phyloP scores from a whole-genome alignment of 2,888 invertebrate genomes.

The Zhuqinia jingwanae region DNA sequence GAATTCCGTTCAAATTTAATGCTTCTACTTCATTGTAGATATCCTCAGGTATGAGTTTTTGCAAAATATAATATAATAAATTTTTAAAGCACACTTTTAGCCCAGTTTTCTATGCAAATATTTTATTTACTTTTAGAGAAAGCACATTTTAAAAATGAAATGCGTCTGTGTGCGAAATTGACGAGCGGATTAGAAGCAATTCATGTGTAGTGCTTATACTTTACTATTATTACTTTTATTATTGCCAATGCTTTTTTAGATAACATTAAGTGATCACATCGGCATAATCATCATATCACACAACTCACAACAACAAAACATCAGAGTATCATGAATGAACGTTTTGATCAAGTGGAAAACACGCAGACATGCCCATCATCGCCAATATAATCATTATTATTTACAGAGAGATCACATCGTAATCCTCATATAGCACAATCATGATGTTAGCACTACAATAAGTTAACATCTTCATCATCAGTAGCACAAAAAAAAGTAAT shows the following conservation, averaged over 20 bases:
- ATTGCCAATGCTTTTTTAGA: constrained; percentile 13
- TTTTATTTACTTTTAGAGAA: too few relatives aligned
- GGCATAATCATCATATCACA: too few relatives aligned
- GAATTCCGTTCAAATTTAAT: constrained; percentile 76
- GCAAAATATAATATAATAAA: neutral
- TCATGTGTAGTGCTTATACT: too few relatives aligned
- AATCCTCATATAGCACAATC: constrained; percentile 17
- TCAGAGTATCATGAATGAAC: constrained; percentile 22
- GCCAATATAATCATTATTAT: neutral
- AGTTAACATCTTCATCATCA: constrained; percentile 17
- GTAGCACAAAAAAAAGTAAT: constrained; percentile 35
- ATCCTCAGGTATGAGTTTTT: constrained; percentile 72
- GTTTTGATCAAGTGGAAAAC: constrained; percentile 19
- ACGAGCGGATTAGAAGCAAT: too few relatives aligned
- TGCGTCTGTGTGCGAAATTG: too few relatives aligned
- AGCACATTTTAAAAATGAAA: too few relatives aligned
- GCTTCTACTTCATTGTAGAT: constrained; percentile 75
- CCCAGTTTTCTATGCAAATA: too few relatives aligned
- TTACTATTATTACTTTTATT: too few relatives aligned
- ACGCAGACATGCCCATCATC: constrained; percentile 32
- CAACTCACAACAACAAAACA: constrained; percentile 3
- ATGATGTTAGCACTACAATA: neutral
- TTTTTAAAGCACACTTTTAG: neutral
- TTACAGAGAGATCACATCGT: constrained; percentile 9
- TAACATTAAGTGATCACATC: constrained; percentile 20